Evolutionary conservation across 2,113 vertebrate species (phyloP).

Genomic region (Eupsittula cactorum): DNA sequence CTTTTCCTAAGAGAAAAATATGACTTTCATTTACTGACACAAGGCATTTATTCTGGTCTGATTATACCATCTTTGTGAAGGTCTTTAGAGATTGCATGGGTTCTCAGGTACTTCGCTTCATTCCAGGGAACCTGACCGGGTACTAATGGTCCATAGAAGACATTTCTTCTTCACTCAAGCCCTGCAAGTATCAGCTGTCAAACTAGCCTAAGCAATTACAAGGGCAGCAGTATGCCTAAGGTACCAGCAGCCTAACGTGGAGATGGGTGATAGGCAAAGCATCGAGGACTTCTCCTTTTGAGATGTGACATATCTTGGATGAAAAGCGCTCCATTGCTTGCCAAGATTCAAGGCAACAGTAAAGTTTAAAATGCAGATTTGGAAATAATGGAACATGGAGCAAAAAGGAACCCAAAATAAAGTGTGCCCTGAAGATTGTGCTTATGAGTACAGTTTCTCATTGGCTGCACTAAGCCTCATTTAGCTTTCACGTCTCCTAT

Average conservation of each 20-base stretch:
- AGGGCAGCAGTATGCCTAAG: background rate
- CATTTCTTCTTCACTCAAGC: background rate
- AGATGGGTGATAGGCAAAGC: background rate
- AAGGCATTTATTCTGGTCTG: background rate
- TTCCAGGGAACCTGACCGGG: background rate
- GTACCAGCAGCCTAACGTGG: background rate
- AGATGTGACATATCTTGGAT: background rate
- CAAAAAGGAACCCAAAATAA: background rate
- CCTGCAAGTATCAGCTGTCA: background rate
- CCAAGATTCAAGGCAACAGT: background rate
- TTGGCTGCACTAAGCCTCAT: background rate
- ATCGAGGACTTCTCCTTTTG: background rate
- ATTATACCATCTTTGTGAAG: background rate
- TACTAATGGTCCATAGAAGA: background rate
- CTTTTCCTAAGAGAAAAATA: background rate
- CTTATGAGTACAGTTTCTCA: background rate
- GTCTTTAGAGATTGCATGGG: background rate
- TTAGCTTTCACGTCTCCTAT: background rate
- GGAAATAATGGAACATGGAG: background rate
- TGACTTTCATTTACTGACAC: background rate
- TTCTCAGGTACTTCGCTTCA: background rate
- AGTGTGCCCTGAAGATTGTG: background rate
- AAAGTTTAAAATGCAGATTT: background rate
- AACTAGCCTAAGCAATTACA: background rate
- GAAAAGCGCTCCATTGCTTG: accelerated